Evolutionary conservation across 2,888 invertebrate genomes (phyloP).

Genomic region (Elgonia sp.): DNA sequence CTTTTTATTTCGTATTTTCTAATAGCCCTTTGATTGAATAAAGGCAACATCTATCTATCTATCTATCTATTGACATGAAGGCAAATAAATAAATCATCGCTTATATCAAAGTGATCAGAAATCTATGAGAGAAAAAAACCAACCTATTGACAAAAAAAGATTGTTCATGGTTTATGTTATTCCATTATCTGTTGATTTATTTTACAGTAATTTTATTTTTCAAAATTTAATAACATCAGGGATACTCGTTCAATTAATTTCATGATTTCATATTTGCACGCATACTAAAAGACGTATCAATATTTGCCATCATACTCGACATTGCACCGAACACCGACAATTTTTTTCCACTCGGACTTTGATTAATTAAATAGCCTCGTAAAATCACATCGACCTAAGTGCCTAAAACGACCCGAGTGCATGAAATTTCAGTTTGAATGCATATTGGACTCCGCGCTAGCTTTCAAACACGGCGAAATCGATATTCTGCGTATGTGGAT

Average conservation of each 20-base stretch:
- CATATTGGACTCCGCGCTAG: conserved; percentile 78
- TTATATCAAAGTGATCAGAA: conserved; percentile 54
- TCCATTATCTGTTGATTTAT: conserved; percentile 3
- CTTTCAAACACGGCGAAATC: conserved; percentile 81
- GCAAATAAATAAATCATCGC: conserved; percentile 85
- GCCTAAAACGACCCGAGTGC: conserved; percentile 76
- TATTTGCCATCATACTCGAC: conserved; percentile 63
- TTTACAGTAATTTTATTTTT: neutral
- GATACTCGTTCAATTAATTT: conserved; percentile 51
- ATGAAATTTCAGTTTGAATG: conserved; percentile 82
- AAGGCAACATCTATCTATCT: conserved; percentile 82
- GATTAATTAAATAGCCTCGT: conserved; percentile 84
- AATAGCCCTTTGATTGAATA: no score
- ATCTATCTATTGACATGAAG: conserved; percentile 85
- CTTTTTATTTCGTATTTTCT: no score
- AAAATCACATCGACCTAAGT: conserved; percentile 78
- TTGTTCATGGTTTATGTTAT: neutral
- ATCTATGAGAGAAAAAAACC: neutral
- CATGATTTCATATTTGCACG: conserved; percentile 60
- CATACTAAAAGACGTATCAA: conserved; percentile 66
- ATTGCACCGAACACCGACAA: conserved; percentile 73
- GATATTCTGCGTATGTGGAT: conserved; percentile 82
- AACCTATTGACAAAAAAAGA: conserved; percentile 1
- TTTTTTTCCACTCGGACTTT: conserved; percentile 80
- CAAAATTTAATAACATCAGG: conserved; percentile 39